phyloP scores from a whole-genome alignment of 1,140 invertebrate genomes.

The Caenorhabditis remanei region DNA sequence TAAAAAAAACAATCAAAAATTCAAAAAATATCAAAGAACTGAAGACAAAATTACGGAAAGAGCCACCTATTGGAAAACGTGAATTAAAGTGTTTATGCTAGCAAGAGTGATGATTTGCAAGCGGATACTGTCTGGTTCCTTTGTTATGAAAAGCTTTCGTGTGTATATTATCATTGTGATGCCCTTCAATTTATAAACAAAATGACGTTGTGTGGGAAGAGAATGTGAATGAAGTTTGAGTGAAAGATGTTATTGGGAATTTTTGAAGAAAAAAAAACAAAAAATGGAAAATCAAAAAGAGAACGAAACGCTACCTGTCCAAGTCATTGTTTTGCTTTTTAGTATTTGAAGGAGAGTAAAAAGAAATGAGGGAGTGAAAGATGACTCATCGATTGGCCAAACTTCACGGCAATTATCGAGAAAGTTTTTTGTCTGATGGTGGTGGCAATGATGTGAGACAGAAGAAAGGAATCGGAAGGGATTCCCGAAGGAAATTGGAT shows the following conservation, averaged over 20 bases:
- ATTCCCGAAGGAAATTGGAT: not conserved
- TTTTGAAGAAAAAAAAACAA: not conserved
- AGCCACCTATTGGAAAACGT: not conserved
- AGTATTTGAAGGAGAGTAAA: conserved; percentile 34
- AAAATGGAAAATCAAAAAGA: not conserved
- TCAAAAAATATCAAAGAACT: not conserved
- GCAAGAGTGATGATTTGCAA: not conserved
- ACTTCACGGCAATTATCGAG: conserved; percentile 49
- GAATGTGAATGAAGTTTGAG: not conserved
- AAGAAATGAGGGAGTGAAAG: not conserved
- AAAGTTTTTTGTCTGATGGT: not conserved
- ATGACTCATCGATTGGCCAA: conserved; percentile 51
- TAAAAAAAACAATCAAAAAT: too few species aligned
- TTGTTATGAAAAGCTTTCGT: not conserved
- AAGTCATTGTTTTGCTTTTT: conserved; percentile 12
- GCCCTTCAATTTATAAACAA: conserved; percentile 23
- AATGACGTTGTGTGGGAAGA: conserved; percentile 16
- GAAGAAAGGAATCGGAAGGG: not conserved
- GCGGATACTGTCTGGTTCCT: conserved; percentile 2
- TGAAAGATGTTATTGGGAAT: not conserved
- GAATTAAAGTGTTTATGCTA: not conserved
- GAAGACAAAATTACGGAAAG: not conserved
- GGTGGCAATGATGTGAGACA: conserved; percentile 1
- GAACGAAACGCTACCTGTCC: not conserved
- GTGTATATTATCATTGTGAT: conserved; percentile 29